phyloP scores from a whole-genome alignment of 2,113 vertebrate species.

The Pycnonotus jocosus region DNA sequence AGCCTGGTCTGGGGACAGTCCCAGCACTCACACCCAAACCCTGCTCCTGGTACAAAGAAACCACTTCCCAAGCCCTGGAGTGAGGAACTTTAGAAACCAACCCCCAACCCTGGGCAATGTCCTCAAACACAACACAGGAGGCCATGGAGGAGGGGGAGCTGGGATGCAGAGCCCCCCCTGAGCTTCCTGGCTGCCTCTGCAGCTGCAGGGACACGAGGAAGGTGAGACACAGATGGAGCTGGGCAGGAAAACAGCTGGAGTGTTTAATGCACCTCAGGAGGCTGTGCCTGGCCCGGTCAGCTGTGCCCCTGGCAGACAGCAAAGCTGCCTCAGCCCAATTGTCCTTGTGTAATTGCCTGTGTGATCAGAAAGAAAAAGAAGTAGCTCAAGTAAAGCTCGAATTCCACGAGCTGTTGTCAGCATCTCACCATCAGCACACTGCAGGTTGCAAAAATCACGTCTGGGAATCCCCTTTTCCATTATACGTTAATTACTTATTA shows the following conservation, averaged over 20 bases:
- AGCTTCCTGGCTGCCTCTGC: background rate
- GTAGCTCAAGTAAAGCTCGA: background rate
- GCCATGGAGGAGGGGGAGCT: background rate
- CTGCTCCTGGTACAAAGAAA: background rate
- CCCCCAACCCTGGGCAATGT: background rate
- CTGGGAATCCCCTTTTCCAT: background rate
- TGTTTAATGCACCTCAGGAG: background rate
- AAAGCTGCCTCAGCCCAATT: background rate
- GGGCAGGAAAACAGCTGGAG: background rate
- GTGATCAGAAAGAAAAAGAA: background rate
- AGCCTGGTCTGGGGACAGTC: background rate
- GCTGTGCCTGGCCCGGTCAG: fast-evolving
- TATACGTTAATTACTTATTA: background rate
- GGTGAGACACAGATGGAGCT: background rate
- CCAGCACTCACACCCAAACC: background rate
- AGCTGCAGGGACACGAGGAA: fast-evolving
- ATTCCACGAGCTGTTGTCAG: background rate
- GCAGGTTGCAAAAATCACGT: background rate
- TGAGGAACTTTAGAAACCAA: background rate
- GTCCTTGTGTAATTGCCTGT: background rate
- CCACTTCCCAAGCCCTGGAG: background rate
- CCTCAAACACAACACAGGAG: background rate
- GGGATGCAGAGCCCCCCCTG: background rate
- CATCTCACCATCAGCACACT: background rate
- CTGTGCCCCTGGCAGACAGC: background rate